These are phyloP conservation scores for Mylabris sibirica DNA, from an alignment of 2,888 invertebrate species.

Conservation along the genomic window DNA sequence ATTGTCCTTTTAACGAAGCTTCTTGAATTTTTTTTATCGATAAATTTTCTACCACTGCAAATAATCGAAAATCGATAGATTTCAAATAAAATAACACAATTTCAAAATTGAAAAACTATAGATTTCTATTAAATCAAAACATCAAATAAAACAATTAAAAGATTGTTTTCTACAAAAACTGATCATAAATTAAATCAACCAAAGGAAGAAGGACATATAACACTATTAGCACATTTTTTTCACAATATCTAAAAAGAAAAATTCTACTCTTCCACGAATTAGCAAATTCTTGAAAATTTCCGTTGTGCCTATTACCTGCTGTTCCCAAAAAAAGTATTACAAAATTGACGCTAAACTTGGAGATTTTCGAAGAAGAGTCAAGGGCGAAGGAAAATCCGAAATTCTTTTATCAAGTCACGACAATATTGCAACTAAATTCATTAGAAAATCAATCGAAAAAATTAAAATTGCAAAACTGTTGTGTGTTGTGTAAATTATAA, in stretches of 20 bases:
- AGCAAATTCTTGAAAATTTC: background rate
- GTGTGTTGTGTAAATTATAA: background rate
- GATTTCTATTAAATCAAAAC: background rate
- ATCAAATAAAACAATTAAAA: background rate
- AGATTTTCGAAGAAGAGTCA: background rate
- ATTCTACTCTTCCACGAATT: background rate
- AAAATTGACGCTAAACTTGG: background rate
- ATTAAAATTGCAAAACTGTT: background rate
- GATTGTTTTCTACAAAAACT: background rate
- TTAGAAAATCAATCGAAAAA: background rate
- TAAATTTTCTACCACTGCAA: no score
- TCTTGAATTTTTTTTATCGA: no score
- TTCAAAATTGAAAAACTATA: no score
- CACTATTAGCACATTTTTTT: background rate
- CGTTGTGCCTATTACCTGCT: background rate
- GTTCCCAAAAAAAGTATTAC: background rate
- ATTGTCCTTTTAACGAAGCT: no score
- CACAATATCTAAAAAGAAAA: background rate
- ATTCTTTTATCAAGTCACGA: background rate
- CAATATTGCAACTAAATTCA: background rate
- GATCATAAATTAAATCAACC: background rate
- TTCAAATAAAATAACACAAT: no score
- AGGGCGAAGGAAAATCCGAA: background rate
- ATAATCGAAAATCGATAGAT: no score
- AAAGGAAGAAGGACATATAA: background rate